Evolutionary conservation across 2,113 vertebrate genomes (phyloP), one percentile per base, ranked within the genome.

Genomic region (Ibidorhyncha struthersii): DNA sequence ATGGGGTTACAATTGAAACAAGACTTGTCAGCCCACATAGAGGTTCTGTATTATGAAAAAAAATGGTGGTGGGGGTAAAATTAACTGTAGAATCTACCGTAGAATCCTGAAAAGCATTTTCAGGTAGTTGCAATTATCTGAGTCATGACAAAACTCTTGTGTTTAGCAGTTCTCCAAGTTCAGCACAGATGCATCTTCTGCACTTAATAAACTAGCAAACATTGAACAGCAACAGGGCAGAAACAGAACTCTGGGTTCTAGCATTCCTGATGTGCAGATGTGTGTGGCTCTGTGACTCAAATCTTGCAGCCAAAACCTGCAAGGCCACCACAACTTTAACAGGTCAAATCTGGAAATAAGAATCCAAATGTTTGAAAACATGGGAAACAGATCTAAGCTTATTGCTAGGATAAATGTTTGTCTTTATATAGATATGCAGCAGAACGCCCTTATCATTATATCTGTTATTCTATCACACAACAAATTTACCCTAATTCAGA

Each of bases 361-460:
- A 87, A 88, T 36, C 14, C 27, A 65, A 85, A 79, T 72, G 58
- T 23, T 23, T 18, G 5, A 76, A 67, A 26, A 69, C 0, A 4
- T 53, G 40, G 27, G 27, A 10, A 79, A 87, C 78, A 95, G 76
- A 69, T 34, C 43, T 63, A 77, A 93, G 15, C 6, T 66, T 53
- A 77, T 32, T 86, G 71, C 53, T 93, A 88, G 63, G 63, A 81
- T 72, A 95, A 95, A 93, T 50, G 80, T 94, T 92, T 96, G 45
- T 70, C 82, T 92, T 92, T 34, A 52, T 20, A 85, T 3, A 91
- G 56, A 76, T 47, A 85, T 15, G 45, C 67, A 95, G 73, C 77
- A 95, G 85, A 96, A 86, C n/a, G 69, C 71, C 16, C 74, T 94
- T 94, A 86, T 78, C 94, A 90, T 95, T 90, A 90, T 73, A 94